phyloP scores from a whole-genome alignment of 2,113 vertebrate species.

The Zapus hudsonius region DNA sequence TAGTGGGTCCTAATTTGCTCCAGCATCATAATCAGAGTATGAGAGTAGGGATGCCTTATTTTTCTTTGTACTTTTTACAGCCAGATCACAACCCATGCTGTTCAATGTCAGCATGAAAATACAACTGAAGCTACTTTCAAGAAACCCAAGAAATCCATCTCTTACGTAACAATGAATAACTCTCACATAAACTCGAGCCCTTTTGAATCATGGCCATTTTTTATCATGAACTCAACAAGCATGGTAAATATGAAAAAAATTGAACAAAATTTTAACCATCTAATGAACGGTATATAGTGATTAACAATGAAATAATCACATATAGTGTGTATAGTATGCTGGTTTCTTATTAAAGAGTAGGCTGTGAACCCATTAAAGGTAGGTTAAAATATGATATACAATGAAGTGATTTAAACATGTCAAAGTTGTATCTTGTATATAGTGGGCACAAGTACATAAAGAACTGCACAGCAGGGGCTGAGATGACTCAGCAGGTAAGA shows the following conservation, averaged over 20 bases:
- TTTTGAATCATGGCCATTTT: not conserved
- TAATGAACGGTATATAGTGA: not conserved
- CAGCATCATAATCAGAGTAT: not conserved
- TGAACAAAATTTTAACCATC: not conserved
- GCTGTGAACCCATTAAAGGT: not conserved
- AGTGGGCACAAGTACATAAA: not conserved
- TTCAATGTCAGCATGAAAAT: not conserved
- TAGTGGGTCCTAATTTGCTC: not conserved
- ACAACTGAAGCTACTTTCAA: not conserved
- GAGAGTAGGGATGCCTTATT: not conserved
- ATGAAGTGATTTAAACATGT: not conserved
- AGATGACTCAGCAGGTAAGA: too few relatives aligned
- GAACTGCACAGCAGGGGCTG: conserved; percentile 1
- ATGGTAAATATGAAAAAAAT: not conserved
- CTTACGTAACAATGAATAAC: not conserved
- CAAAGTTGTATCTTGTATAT: not conserved
- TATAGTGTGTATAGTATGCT: not conserved
- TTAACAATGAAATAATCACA: not conserved
- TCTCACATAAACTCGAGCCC: not conserved
- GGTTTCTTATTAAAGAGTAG: not conserved
- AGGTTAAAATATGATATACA: not conserved
- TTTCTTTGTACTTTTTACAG: not conserved
- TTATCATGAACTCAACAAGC: not conserved
- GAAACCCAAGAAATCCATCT: not conserved
- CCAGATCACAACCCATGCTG: not conserved